Evolutionary conservation across 2,888 invertebrate genomes (phyloP), one percentile per base, ranked within the genome.

Genomic region (Eurois occulta): DNA sequence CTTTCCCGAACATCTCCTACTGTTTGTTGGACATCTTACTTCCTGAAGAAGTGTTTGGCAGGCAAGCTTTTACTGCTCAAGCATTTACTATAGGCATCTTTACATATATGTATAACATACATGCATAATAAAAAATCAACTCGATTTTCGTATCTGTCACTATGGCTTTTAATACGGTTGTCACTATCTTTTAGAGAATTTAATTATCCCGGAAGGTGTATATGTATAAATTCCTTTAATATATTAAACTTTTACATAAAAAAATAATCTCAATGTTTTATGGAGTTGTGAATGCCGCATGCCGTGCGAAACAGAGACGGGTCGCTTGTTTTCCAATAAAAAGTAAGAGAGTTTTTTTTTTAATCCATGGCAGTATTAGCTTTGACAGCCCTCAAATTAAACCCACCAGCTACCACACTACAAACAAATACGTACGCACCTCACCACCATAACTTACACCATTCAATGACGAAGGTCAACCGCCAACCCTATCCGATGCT

Each of bases 401-500:
- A 10, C 52, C 43, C 35, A 80, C 41, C 18, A 43, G 74, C 74
- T 78, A 74, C 55, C 24, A 68, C 10, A 24, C 43, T 81, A 28
- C 41, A 69, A 65, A 66, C 52, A 67, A 70, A 81, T 70, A 78
- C 60, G 66, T 66, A 78, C 62, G n/a, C 28, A 21, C 21, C 41
- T 77, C 46, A 77, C 28, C 52, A 58, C 32, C 6, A 72, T 46
- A 67, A 58, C 58, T n/a, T 75, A 46, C 24, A 32, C 35, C 41
- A 75, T 41, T 78, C 69, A 80, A 79, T 69, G 74, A 64, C 43
- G 43, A 62, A 81, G 71, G 78, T 87, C 79, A 87, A 43, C 52
- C 0, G 86, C 66, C 88, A 88, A 72, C 88, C 88, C 89, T 88
- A 82, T 35, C 48, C 73, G 67, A 95, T 95, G 94, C 94, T 94